These are phyloP conservation scores for Solen grandis DNA, from an alignment of 1,140 invertebrate species.

Conservation along the genomic window DNA sequence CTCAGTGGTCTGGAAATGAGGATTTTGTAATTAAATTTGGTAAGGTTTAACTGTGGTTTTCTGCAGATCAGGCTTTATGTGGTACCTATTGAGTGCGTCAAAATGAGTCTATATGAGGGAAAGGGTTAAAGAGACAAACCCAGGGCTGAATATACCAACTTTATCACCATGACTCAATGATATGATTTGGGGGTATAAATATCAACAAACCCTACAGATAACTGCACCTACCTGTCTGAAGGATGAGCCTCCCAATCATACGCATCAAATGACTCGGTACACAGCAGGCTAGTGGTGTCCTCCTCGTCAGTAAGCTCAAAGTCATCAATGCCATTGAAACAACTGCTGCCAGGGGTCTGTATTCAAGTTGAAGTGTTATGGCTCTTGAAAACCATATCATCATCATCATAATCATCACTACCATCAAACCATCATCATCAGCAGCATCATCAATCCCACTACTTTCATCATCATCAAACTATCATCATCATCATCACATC, in stretches of 20 bases:
- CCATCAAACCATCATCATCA: not conserved
- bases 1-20: too few relatives aligned
- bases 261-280: constrained; percentile 49
- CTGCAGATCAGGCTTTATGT: too few relatives aligned
- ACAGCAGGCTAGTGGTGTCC: constrained; percentile 16
- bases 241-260: constrained; percentile 6
- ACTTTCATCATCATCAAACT: not conserved
- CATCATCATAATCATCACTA: not conserved
- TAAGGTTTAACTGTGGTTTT: too few relatives aligned
- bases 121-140: too few relatives aligned
- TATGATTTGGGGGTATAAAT: not conserved
- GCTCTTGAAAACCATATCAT: not conserved
- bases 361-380: not conserved
- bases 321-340: constrained; percentile 20
- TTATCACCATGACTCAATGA: too few relatives aligned
- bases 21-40: too few relatives aligned
- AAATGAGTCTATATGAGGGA: too few relatives aligned
- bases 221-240: not conserved
- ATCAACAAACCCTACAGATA: not conserved
- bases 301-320: constrained; percentile 18
- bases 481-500: too few relatives aligned
- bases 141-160: too few relatives aligned
- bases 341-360: constrained; percentile 18
- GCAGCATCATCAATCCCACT: not conserved
- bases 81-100: too few relatives aligned